Conservation (phyloP, 2,797 vertebrate species). For the Salarias fasciatus region DNA sequence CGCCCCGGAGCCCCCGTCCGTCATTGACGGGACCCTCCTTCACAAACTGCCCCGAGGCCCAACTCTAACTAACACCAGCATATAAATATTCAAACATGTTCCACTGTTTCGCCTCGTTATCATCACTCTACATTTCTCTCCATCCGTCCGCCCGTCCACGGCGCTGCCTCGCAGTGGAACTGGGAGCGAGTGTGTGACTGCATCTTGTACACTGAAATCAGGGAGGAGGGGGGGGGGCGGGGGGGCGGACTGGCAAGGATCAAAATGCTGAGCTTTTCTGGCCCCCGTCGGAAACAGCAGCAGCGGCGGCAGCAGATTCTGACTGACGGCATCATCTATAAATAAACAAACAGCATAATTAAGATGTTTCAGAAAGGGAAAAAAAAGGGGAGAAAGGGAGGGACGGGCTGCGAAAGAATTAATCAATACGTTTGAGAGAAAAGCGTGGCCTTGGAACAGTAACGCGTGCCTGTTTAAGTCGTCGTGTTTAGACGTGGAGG, state of each 20-base stretch:
- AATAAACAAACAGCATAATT: constrained; percentile 74
- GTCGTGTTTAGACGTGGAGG: constrained; percentile 74
- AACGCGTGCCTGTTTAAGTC: constrained; percentile 85
- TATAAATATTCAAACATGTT: constrained; percentile 82
- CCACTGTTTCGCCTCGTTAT: constrained; percentile 70
- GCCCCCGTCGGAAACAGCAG: constrained; percentile 7
- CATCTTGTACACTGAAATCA: constrained; percentile 59
- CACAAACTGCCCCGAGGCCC: constrained; percentile 43
- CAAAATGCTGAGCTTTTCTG: constrained; percentile 55
- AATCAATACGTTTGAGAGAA: constrained; percentile 66
- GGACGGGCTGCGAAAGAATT: constrained; percentile 34
- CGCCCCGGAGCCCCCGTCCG: constrained; percentile 60
- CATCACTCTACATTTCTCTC: constrained; percentile 69
- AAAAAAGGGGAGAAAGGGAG: background rate
- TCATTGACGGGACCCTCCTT: constrained; percentile 24
- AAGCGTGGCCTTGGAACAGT: constrained; percentile 58
- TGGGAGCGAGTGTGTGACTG: constrained; percentile 57
- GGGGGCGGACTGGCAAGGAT: constrained; percentile 30
- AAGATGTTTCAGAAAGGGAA: constrained; percentile 56
- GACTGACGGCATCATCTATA: constrained; percentile 68
- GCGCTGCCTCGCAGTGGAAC: constrained; percentile 70
- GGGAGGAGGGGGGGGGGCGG: constrained; percentile 47
- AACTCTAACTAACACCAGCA: constrained; percentile 72
- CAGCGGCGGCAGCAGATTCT: constrained; percentile 41
- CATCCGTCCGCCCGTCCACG: constrained; percentile 68